These are phyloP conservation scores for Sebastes steindachneri DNA, from an alignment of 2,797 vertebrate species.

Conservation along the genomic window DNA sequence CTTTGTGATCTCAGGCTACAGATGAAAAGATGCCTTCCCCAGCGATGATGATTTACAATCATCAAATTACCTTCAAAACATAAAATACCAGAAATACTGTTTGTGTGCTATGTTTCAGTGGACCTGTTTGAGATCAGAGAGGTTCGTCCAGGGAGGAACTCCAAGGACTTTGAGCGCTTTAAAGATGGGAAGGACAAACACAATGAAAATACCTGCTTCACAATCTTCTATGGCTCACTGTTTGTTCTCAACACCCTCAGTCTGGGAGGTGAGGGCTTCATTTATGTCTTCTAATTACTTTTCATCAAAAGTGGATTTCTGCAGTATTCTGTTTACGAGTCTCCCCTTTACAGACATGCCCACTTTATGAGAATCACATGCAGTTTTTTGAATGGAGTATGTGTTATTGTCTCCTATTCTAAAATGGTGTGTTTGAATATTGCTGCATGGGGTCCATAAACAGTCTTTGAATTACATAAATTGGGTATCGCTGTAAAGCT, in stretches of 20 bases:
- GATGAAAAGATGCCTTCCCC: not conserved
- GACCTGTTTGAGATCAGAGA: conserved; percentile 95
- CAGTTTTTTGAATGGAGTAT: too few species aligned
- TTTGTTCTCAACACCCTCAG: conserved; percentile 96
- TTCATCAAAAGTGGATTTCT: not conserved
- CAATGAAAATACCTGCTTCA: conserved; percentile 87
- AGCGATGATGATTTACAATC: too few species aligned
- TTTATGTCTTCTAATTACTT: not conserved
- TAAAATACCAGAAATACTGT: not conserved
- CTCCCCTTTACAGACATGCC: too few species aligned
- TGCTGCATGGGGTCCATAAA: too few species aligned
- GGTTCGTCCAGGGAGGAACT: conserved; percentile 91
- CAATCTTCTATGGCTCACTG: conserved; percentile 92
- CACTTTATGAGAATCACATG: too few species aligned
- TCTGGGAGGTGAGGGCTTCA: conserved; percentile 87
- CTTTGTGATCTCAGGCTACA: not conserved
- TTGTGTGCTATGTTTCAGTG: conserved; percentile 80
- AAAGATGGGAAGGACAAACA: conserved; percentile 85
- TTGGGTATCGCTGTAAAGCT: too few species aligned
- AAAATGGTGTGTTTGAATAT: too few species aligned
- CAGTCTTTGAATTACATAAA: too few species aligned
- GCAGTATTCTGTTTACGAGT: not conserved
- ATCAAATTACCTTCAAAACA: too few species aligned
- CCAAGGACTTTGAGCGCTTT: conserved; percentile 96
- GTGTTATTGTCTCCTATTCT: too few species aligned